A percentile compares a stretch with the other conserved stretches of the same genome.
phyloP scores from a whole-genome alignment of 2,888 invertebrate species.

The Idaea biselata region DNA sequence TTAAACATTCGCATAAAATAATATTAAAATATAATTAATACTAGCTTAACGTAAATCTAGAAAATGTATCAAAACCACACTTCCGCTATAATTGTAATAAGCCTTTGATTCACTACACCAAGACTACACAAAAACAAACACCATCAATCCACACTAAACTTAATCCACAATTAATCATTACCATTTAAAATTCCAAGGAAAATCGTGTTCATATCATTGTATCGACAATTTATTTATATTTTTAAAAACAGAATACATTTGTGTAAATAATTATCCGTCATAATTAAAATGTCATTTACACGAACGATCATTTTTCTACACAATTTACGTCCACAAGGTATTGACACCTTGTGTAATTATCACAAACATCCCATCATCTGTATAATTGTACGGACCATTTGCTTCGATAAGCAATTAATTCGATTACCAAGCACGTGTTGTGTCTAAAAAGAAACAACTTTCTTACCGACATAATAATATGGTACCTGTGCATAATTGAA shows the following conservation, averaged over 20 bases:
- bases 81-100: too few relatives aligned
- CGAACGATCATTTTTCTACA: constrained; percentile 7
- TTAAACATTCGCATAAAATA: too few relatives aligned
- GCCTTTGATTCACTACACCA: too few relatives aligned
- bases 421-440: constrained; percentile 11
- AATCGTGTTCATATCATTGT: not conserved
- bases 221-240: not conserved
- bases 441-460: constrained; percentile 4
- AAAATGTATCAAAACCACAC: too few relatives aligned
- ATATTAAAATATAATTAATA: too few relatives aligned
- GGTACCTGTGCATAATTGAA: constrained; percentile 28
- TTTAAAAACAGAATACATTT: not conserved
- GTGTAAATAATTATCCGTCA: not conserved
- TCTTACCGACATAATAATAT: too few relatives aligned
- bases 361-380: constrained; percentile 13
- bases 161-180: too few relatives aligned
- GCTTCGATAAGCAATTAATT: constrained; percentile 17
- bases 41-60: too few relatives aligned
- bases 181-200: not conserved
- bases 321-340: constrained; percentile 9
- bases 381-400: constrained; percentile 18
- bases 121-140: too few relatives aligned
- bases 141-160: too few relatives aligned
- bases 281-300: constrained; percentile 10
- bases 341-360: constrained; percentile 13